These are phyloP conservation scores for Ptilodon capucinus DNA, from an alignment of 2,888 invertebrate species.

Conservation along the genomic window DNA sequence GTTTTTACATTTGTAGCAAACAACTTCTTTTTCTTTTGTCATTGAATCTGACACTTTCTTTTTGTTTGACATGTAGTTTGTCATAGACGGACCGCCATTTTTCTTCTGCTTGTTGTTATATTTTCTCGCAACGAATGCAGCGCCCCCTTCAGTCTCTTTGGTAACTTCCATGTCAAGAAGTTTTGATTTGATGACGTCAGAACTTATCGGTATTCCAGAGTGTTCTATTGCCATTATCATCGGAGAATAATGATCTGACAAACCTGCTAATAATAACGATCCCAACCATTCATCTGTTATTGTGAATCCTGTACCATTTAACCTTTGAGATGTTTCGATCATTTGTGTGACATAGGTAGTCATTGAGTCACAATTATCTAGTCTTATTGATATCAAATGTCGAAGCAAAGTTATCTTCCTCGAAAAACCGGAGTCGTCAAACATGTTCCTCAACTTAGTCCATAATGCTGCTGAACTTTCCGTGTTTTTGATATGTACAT, in stretches of 20 bases:
- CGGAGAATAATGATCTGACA: neutral
- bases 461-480: neutral
- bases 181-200: neutral
- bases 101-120: neutral
- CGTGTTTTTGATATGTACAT: slow-evolving; percentile 1
- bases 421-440: neutral
- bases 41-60: too few species aligned
- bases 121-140: too few species aligned
- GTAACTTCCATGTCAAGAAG: slow-evolving; percentile 1
- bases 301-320: neutral
- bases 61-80: neutral
- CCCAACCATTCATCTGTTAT: neutral
- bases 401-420: neutral
- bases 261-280: slow-evolving; percentile 1
- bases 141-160: neutral
- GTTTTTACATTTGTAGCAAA: slow-evolving; percentile 1
- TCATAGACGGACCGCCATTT: neutral
- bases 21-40: slow-evolving; percentile 1
- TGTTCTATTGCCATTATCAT: slow-evolving; percentile 3
- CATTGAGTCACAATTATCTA: neutral
- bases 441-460: slow-evolving; percentile 1
- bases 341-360: neutral
- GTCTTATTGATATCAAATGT: neutral
- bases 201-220: neutral
- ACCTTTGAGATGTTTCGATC: neutral